Conservation (phyloP, 2,888 invertebrate genomes). For the Nasonia oneida region DNA sequence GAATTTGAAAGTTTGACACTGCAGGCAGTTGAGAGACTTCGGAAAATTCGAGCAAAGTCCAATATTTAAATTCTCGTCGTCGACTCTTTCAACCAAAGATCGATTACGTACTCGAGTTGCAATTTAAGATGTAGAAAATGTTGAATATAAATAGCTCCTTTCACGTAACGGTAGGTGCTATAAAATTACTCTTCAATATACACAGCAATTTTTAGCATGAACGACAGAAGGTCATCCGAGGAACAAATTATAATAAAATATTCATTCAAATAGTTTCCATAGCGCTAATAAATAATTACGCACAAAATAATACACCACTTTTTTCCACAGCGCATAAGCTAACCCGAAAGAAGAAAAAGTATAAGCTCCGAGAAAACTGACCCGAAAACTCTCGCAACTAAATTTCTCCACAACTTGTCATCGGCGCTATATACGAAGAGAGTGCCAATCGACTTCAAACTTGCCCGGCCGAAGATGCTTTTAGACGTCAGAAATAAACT, state of each 20-base stretch:
- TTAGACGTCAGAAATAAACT: slow-evolving; percentile 5
- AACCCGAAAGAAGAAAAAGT: background rate
- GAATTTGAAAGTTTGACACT: background rate
- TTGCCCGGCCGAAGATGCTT: background rate
- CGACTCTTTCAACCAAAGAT: background rate
- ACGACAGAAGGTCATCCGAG: too few relatives aligned
- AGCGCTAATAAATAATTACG: too few relatives aligned
- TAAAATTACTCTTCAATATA: too few relatives aligned
- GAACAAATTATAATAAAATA: too few relatives aligned
- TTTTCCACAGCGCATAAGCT: background rate
- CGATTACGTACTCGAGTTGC: background rate
- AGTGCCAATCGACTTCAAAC: background rate
- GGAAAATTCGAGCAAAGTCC: background rate
- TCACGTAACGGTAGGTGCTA: too few relatives aligned
- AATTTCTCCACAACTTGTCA: background rate
- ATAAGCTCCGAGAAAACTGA: background rate
- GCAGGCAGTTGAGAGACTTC: background rate
- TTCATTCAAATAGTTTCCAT: too few relatives aligned
- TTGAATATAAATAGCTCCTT: too few relatives aligned
- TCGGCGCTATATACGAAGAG: background rate
- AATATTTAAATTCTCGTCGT: background rate
- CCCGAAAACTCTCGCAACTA: background rate
- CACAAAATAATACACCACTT: background rate
- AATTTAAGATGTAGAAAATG: too few relatives aligned
- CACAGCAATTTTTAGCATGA: too few relatives aligned